These are phyloP conservation scores for Phocoena phocoena DNA, from an alignment of 2,113 vertebrate species.

Conservation along the genomic window DNA sequence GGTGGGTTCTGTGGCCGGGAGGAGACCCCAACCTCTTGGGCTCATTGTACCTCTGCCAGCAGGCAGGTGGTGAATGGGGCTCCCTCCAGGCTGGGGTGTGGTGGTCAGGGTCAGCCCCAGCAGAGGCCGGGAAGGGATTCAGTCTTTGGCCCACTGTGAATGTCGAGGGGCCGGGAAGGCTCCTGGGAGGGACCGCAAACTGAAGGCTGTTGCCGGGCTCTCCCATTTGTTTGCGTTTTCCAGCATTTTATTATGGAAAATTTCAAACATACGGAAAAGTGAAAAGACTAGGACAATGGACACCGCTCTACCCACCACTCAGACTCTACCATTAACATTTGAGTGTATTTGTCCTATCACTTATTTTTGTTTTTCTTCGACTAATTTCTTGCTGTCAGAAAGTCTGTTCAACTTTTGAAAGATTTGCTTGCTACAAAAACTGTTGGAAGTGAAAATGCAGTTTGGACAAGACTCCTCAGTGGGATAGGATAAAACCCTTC, in stretches of 20 bases:
- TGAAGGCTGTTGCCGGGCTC: background rate
- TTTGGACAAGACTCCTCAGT: background rate
- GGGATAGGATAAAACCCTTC: background rate
- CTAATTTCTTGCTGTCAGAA: background rate
- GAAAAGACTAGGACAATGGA: background rate
- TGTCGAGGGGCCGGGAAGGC: background rate
- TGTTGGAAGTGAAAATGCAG: background rate
- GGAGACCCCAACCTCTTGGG: background rate
- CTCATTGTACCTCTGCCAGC: background rate
- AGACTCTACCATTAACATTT: background rate
- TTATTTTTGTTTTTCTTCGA: background rate
- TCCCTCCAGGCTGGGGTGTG: background rate
- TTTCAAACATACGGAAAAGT: background rate
- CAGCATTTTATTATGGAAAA: background rate
- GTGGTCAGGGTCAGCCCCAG: background rate
- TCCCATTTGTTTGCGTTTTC: background rate
- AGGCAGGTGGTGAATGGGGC: accelerated
- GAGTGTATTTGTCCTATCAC: background rate
- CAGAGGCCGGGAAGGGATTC: background rate
- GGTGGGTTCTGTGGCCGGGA: background rate
- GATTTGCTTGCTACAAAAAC: background rate
- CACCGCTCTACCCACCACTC: background rate
- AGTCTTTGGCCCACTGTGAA: background rate
- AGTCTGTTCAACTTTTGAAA: background rate
- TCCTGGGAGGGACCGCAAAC: background rate